Evolutionary conservation across 2,888 invertebrate genomes (phyloP), one percentile per base, ranked within the genome.

Genomic region (Eustalomyia histrio): DNA sequence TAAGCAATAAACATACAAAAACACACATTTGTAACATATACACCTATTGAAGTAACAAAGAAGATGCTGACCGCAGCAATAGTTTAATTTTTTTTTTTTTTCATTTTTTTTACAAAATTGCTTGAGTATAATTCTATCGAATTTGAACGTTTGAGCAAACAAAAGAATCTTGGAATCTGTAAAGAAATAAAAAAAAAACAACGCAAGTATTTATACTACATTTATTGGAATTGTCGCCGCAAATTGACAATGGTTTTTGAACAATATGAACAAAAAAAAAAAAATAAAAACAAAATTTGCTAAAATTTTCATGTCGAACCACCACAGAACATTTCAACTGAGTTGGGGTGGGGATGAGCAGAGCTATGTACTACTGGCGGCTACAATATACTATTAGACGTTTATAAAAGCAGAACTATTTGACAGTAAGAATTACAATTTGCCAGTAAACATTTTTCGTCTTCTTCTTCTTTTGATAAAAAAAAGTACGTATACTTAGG

Each of bases 191-290:
- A n/a, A 35, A 5, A 21, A 47, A 12, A 33, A 64, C 16, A 63
- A 29, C 43, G 60, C 52, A 60, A 50, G 61, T 75, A 67, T 67
- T 75, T 75, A 75, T 69, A 61, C 60, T 61, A 71, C 61, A 53
- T 78, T 81, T 78, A 81, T 81, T 78, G 76, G 69, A 81, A 81
- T 74, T 78, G 76, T 81, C 71, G 81, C 78, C 81, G 67, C 81
- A 81, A n/a, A 81, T 65, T 74, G 69, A 71, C 76, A 78, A 81
- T 76, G 76, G 76, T 65, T 74, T 68, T 50, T 64, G 24, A 53
- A 76, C 67, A 80, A 69, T 64, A 55, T 6, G 33, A 29, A n/a
- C 17, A 35, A 33, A 21, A 21, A 65, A 39, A 33, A 58, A 68
- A 55, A 73, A 69, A 69, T 39, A 21, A 65, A 39, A 33, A 58